Evolutionary conservation across 2,888 invertebrate species (phyloP).

Genomic region (Nebria salina): DNA sequence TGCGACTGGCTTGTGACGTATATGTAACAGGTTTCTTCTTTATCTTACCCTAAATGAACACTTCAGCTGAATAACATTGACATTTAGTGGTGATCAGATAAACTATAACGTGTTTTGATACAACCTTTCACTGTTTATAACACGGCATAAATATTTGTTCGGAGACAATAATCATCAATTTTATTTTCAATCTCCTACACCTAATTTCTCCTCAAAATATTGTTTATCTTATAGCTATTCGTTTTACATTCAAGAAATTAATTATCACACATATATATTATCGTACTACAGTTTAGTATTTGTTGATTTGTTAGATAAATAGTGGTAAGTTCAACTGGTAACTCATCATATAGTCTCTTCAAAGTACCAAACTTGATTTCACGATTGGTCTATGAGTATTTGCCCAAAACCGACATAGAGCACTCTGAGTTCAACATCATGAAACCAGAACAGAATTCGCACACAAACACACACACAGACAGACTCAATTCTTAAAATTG

Average conservation of each 20-base stretch:
- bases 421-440: neutral
- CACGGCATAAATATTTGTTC: neutral
- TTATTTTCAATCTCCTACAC: neutral
- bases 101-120: constrained; percentile 1
- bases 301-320: no score
- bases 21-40: constrained; percentile 18
- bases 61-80: constrained; percentile 14
- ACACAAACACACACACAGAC: no score
- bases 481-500: no score
- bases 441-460: neutral
- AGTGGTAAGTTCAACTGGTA: neutral
- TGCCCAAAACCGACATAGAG: neutral
- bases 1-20: neutral
- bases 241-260: no score
- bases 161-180: neutral
- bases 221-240: no score
- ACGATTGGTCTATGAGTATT: constrained; percentile 3
- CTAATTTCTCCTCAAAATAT: no score
- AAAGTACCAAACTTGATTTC: constrained; percentile 12
- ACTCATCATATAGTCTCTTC: neutral
- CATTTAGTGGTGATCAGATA: constrained; percentile 5
- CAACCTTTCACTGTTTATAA: neutral
- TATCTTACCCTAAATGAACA: constrained; percentile 15
- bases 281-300: neutral
- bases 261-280: no score